Base-by-base conservation (phyloP, 2,888 invertebrate genomes). In the Latheticus oryzae region DNA sequence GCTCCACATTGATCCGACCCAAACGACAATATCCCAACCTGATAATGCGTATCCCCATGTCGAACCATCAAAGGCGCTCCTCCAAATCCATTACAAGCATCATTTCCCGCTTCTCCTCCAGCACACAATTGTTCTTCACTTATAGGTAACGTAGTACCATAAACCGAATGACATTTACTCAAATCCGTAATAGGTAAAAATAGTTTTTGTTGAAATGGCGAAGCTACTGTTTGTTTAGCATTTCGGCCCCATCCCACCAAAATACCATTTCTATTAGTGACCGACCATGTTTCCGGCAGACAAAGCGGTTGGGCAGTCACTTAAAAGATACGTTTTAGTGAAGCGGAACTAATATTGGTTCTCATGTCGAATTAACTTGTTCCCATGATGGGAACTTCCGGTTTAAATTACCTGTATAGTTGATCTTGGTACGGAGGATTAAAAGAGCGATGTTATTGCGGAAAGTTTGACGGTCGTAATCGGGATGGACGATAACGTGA, bases 231-330 rank as follows among this genome's bases (percentile, higher is more conserved):
- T 73, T 82, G 84, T 69, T 69, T 82, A 64, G 89, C 88, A 65
- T 87, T 78, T 79, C 88, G 88, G 35, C 91, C 91, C 89, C 89
- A 89, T 11, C 88, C 89, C 43, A 87, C 84, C 12, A 88, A 81
- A 61, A 80, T 73, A n/a, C 84, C 88, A 78, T 83, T 81, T 64
- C 83, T 71, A 63, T 72, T 71, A 47, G 74, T 73, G 61, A 75
- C 72, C 21, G 76, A 76, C 77, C 75, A 76, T 60, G 76, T 64
- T 72, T 80, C 77, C 73, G 76, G 74, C 66, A 79, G 65, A 67
- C 91, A 91, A 67, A 91, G 84, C 64, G 91, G 91, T 67, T 90
- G 90, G 0, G 87, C 87, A 66, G 90, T 88, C 73, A 89, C 91
- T 91, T 79, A 61, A 79, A 43, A 43, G 11, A 40, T n/a, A 35